Conservation (phyloP, 2,113 vertebrate genomes). For the Chauna torquata region DNA sequence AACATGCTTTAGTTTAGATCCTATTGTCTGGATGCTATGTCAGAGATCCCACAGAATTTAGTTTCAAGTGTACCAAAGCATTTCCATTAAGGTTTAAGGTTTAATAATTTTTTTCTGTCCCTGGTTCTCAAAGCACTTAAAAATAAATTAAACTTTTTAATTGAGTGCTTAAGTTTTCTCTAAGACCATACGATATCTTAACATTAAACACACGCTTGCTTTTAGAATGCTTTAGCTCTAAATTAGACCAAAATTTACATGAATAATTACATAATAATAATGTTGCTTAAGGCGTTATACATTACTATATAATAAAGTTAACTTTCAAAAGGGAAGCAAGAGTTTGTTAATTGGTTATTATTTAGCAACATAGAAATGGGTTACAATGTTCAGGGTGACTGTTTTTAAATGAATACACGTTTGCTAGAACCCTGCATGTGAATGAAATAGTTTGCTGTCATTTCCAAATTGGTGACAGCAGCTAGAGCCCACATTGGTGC, state of each 20-base stretch:
- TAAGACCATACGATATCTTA: background rate
- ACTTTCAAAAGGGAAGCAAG: background rate
- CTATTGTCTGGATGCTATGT: background rate
- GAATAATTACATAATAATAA: background rate
- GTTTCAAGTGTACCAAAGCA: background rate
- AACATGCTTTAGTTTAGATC: background rate
- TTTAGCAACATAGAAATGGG: background rate
- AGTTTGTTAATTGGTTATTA: background rate
- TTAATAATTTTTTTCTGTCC: background rate
- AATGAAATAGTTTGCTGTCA: background rate
- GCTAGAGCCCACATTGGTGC: accelerated
- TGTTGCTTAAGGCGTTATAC: background rate
- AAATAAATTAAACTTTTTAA: background rate
- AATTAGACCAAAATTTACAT: background rate
- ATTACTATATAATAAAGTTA: background rate
- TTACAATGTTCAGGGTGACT: background rate
- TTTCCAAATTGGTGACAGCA: background rate
- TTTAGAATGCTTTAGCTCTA: background rate
- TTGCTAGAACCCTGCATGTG: background rate
- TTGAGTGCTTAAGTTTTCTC: background rate
- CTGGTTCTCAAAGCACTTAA: background rate
- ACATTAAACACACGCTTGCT: background rate
- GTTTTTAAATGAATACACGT: background rate
- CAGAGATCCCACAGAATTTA: background rate
- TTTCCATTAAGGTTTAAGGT: background rate